These are phyloP conservation scores for Lophura swinhoii DNA, from an alignment of 2,797 vertebrate genomes.

Conservation along the genomic window DNA sequence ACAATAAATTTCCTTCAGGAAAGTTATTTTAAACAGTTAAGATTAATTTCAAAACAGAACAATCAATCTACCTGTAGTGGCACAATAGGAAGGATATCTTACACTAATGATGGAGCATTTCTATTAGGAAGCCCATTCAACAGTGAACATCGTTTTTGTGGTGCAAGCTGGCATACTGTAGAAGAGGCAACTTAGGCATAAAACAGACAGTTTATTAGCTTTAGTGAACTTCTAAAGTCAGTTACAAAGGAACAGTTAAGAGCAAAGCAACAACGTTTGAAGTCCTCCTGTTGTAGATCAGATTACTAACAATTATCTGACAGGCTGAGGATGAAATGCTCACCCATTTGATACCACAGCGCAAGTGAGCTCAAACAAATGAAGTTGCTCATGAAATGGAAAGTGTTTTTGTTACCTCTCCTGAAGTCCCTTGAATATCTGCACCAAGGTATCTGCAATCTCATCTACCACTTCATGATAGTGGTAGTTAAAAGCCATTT, in stretches of 20 bases:
- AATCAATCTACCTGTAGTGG: neutral
- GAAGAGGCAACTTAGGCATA: neutral
- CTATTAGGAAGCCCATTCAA: neutral
- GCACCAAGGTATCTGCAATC: conserved; percentile 96
- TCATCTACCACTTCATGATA: conserved; percentile 98
- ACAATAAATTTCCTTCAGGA: neutral
- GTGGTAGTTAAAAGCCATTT: conserved; percentile 98
- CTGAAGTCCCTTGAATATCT: conserved; percentile 98
- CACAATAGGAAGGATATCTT: neutral
- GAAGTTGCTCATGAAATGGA: neutral
- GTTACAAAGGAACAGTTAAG: neutral
- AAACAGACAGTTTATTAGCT: neutral
- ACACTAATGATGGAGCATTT: neutral
- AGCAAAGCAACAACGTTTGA: neutral
- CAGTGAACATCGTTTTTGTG: neutral
- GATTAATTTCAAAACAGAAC: neutral
- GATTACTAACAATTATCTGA: neutral
- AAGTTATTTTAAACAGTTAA: neutral
- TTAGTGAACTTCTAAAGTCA: neutral
- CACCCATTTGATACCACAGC: neutral
- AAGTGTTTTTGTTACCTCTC: conserved; percentile 86
- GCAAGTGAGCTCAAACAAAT: neutral
- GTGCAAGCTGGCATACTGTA: neutral
- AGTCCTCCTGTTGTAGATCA: neutral
- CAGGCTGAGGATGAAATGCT: neutral